These are phyloP conservation scores for Bursaphelenchus okinawaensis DNA, from an alignment of 2,888 invertebrate species.

Conservation along the genomic window DNA sequence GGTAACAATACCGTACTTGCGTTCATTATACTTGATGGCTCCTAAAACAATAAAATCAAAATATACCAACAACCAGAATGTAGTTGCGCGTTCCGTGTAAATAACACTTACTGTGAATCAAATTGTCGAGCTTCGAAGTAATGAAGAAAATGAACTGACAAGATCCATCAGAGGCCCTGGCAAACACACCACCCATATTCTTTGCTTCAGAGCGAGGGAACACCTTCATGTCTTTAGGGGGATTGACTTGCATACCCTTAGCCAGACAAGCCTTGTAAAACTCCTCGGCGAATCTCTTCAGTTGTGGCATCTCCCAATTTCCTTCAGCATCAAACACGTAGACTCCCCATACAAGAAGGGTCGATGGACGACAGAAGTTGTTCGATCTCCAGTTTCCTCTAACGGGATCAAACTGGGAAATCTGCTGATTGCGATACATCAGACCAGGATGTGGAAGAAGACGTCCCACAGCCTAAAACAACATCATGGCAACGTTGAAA, in stretches of 20 bases:
- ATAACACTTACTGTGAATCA: not conserved
- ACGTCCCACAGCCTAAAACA: not conserved
- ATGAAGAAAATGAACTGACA: not conserved
- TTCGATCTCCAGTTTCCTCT: not conserved
- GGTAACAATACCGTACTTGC: slow-evolving; percentile 19
- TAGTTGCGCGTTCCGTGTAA: too few relatives aligned
- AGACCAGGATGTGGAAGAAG: not conserved
- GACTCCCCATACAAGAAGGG: not conserved
- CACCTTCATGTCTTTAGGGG: not conserved
- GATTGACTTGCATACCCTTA: not conserved
- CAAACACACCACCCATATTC: not conserved
- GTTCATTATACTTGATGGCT: slow-evolving; percentile 18
- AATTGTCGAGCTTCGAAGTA: not conserved
- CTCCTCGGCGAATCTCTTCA: not conserved
- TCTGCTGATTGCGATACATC: not conserved
- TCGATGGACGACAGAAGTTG: not conserved
- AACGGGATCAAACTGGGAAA: not conserved
- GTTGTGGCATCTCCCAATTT: not conserved
- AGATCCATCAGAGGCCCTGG: not conserved
- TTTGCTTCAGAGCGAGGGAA: not conserved
- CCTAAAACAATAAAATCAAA: too few relatives aligned
- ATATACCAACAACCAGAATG: too few relatives aligned
- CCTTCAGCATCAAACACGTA: not conserved
- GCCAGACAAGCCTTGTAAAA: not conserved
- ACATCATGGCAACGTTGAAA: not conserved